Conservation (phyloP, 2,888 invertebrate genomes). For the Lepas anatifera region DNA sequence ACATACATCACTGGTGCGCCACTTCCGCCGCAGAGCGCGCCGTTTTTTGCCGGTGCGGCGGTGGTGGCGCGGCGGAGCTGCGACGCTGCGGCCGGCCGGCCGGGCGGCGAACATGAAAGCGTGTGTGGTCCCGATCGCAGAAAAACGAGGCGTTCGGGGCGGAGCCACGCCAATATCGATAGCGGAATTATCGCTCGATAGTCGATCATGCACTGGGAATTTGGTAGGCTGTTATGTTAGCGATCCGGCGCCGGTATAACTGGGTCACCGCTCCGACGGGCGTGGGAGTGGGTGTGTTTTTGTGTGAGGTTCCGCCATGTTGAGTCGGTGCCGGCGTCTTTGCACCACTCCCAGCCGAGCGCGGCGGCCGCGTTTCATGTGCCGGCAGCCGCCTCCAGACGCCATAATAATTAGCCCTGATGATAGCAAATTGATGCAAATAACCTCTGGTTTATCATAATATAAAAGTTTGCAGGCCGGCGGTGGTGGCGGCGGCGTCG, state of each 20-base stretch:
- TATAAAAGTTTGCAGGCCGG: conserved; percentile 2
- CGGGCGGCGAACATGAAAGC: conserved; percentile 13
- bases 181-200: conserved; percentile 39
- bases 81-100: not conserved
- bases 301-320: not conserved
- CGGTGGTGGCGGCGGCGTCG: not conserved
- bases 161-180: conserved; percentile 39
- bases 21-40: conserved; percentile 5
- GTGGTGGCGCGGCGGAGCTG: too few relatives aligned
- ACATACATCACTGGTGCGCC: conserved; percentile 15
- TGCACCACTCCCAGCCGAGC: conserved; percentile 26
- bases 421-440: conserved; percentile 12
- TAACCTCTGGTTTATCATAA: conserved; percentile 12
- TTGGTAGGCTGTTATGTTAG: not conserved
- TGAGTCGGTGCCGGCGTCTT: not conserved
- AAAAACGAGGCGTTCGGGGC: conserved; percentile 25
- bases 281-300: not conserved
- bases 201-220: conserved; percentile 25
- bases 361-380: conserved; percentile 26
- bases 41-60: conserved; percentile 30
- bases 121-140: conserved; percentile 7
- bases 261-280: conserved; percentile 31
- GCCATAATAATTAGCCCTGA: conserved; percentile 8
- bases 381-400: conserved; percentile 14
- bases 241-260: not conserved